Base-by-base conservation (phyloP, 1,140 invertebrate genomes). In the Frieseomelitta varia region DNA sequence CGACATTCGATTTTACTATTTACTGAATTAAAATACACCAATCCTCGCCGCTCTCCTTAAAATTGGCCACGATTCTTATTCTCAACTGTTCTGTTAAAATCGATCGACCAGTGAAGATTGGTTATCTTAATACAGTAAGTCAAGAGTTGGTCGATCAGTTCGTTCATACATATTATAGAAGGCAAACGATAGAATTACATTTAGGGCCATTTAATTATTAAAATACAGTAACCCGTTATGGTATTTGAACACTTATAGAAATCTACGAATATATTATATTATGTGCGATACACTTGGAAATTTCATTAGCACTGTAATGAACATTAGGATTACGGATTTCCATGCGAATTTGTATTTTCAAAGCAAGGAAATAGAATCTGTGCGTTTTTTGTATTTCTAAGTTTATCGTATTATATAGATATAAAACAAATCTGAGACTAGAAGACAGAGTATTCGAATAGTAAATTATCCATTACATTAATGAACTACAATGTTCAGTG, bases 1-100 rank as follows among this genome's bases (percentile, higher is more conserved):
- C 73, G 24, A 30, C 19, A 61, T 69, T 77, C 53, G 53, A 77
- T 69, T 53, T 77, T 67, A 69, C 19, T 69, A 68, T 77, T 67
- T 67, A 74, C 39, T n/a, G 53, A n/a, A 77, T 69, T 65, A 58
- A 56, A 11, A 17, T 8, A 61, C 55, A 47, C 27, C 53, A 61
- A 69, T 17, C 74, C 71, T 11, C 19, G 21, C 15, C 0, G 10
- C 12, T 21, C 21, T n/a, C 14, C 0, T 12, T 21, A 21, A 27
- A 67, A 81, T 53, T 61, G 14, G n/a, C 24, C 30, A 74, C 24
- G 51, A 17, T 21, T 74, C 17, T 27, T n/a, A 39, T 68, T 55
- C 51, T 21, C 24, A 17, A 11, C 47, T 8, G 19, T 39, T 58
- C 10, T 53, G 14, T 19, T 30, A 21, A 39, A 56, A 77, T 78